Percentiles rank a stretch among this genome's conserved stretches.
These are phyloP conservation scores for Brachymystax lenok DNA, from an alignment of 2,797 vertebrate species.

Conservation along the genomic window DNA sequence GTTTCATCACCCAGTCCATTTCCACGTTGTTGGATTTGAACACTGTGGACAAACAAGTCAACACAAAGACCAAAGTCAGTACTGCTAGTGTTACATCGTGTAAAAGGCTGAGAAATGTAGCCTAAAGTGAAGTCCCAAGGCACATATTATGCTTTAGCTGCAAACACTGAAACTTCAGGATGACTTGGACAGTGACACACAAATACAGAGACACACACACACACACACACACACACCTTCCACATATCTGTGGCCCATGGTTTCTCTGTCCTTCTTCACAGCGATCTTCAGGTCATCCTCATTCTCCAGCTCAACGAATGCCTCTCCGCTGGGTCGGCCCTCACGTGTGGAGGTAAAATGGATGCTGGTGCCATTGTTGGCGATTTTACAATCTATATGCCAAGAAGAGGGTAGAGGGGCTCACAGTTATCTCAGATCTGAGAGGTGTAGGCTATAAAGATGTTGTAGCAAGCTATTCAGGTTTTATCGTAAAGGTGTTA, in stretches of 20 bases:
- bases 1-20: conserved; percentile 99
- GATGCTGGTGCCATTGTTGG: conserved; percentile 85
- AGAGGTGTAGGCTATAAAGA: not conserved
- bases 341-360: conserved; percentile 99
- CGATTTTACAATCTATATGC: conserved; percentile 88
- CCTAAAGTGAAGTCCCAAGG: not conserved
- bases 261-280: conserved; percentile 97
- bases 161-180: not conserved
- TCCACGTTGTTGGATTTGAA: conserved; percentile 99
- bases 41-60: conserved; percentile 60
- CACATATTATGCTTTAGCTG: not conserved
- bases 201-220: not conserved
- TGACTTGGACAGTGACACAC: not conserved
- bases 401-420: not conserved
- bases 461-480: not conserved
- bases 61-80: not conserved
- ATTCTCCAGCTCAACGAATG: conserved; percentile 94
- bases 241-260: conserved; percentile 99
- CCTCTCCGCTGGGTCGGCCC: conserved; percentile 97
- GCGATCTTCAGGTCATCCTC: conserved; percentile 96
- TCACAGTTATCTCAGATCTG: not conserved
- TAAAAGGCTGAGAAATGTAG: not conserved
- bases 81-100: not conserved
- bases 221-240: conserved; percentile 79
- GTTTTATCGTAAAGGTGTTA: not conserved